These are phyloP conservation scores for Eilema griseolum DNA, from an alignment of 2,888 invertebrate species.

Conservation along the genomic window DNA sequence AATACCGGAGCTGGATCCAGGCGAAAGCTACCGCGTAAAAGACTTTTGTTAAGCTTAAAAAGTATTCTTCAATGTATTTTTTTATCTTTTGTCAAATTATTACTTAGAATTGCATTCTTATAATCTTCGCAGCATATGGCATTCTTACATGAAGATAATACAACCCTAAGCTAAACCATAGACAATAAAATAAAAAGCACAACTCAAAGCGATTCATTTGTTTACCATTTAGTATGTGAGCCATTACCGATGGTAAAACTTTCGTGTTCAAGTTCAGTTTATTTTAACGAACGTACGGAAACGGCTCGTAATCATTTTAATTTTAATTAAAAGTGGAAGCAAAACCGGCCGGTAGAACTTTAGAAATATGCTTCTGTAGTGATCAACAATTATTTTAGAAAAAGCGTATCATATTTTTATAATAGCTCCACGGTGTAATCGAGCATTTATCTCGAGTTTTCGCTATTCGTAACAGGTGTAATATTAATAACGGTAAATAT, in stretches of 20 bases:
- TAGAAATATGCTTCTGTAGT: slow-evolving; percentile 75
- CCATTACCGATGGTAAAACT: slow-evolving; percentile 44
- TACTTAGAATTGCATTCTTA: too few relatives aligned
- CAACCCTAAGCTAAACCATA: slow-evolving; percentile 25
- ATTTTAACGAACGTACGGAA: slow-evolving; percentile 48
- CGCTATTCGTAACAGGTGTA: slow-evolving; percentile 59
- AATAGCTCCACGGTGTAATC: slow-evolving; percentile 52
- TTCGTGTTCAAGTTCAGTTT: slow-evolving; percentile 61
- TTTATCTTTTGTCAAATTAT: too few relatives aligned
- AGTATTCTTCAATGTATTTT: too few relatives aligned
- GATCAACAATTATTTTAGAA: slow-evolving; percentile 73
- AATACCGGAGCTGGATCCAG: too few relatives aligned
- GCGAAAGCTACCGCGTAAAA: too few relatives aligned
- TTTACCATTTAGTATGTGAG: slow-evolving; percentile 44
- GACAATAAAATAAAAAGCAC: slow-evolving; percentile 34
- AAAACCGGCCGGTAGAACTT: slow-evolving; percentile 57
- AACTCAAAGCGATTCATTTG: slow-evolving; percentile 45
- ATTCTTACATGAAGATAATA: neutral
- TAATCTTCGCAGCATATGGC: neutral
- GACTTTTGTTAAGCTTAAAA: too few relatives aligned
- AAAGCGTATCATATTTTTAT: slow-evolving; percentile 75
- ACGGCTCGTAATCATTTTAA: slow-evolving; percentile 57
- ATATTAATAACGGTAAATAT: slow-evolving; percentile 68
- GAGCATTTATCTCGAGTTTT: slow-evolving; percentile 60
- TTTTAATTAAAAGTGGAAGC: slow-evolving; percentile 72